phyloP scores from a whole-genome alignment of 2,113 vertebrate genomes.

The Hystrix cristata region DNA sequence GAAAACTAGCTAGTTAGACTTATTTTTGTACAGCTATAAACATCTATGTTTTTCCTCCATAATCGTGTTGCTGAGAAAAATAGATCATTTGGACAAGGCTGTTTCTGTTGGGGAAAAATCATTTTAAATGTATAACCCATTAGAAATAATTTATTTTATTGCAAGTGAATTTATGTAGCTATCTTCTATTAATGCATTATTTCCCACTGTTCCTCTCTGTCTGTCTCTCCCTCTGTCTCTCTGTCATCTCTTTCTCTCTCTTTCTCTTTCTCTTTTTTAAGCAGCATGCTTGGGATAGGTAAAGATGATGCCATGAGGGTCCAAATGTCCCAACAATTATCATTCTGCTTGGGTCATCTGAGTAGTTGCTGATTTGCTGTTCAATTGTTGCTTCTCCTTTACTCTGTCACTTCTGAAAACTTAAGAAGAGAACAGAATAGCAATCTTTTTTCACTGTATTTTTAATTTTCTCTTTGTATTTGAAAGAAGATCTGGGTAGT shows the following conservation, averaged over 20 bases:
- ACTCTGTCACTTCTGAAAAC: not conserved
- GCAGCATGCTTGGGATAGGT: not conserved
- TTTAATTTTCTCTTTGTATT: not conserved
- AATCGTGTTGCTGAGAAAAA: slow-evolving; percentile 80
- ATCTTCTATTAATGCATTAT: slow-evolving; percentile 3
- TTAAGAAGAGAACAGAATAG: not conserved
- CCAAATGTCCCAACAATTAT: not conserved
- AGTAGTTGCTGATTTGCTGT: not conserved
- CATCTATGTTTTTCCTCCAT: not conserved
- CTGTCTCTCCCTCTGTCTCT: not conserved
- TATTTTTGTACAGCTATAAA: slow-evolving; percentile 20
- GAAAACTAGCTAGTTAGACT: slow-evolving; percentile 56
- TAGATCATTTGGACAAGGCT: slow-evolving; percentile 79
- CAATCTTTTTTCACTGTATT: not conserved
- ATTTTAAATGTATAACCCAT: slow-evolving; percentile 60
- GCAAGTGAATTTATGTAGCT: slow-evolving; percentile 53
- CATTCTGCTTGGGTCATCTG: not conserved
- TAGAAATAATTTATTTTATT: slow-evolving; percentile 68
- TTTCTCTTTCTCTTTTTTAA: not conserved
- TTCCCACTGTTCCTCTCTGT: not conserved
- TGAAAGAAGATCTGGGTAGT: not conserved
- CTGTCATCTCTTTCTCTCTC: not conserved
- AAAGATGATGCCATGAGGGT: not conserved
- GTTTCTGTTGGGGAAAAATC: not conserved
- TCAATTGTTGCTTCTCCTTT: not conserved